Base-by-base conservation (phyloP, 2,113 vertebrate species). In the Melanocharis versteri region DNA sequence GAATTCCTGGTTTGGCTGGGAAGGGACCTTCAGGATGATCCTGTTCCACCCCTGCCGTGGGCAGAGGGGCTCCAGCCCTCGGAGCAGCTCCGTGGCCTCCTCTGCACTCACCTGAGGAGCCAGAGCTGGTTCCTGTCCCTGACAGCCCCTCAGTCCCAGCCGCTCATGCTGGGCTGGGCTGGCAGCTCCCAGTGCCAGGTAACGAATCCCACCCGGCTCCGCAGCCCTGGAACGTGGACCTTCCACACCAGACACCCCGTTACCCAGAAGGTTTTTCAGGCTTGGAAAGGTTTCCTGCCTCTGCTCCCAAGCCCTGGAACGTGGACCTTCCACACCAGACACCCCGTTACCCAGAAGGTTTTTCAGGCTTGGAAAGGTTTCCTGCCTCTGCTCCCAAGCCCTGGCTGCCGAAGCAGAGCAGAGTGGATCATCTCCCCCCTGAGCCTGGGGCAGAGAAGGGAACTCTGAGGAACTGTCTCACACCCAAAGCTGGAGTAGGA, bases 281-380 rank as follows among this genome's bases (percentile, higher is more conserved):
- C 62, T 65, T 19, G 54, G 48, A 60, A 33, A 61, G 37, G 24
- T 18, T 79, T 35, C 15, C 56, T 54, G 56, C 79, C 28, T 28
- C 65, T 51, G 57, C 51, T 82, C 71, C 78, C 65, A 27, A 11
- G 3, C 13, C 37, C 48, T 11, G 56, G 58, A n/a, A n/a, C n/a
- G 3, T 11, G 77, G 70, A 31, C 51, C 77, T 70, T 66, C 82
- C 77, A 17, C 20, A 44, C 21, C n/a, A 13, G n/a, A n/a, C n/a
- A 19, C 26, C n/a, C 13, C 60, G 50, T 57, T 50, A 6, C 27
- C 1, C 1, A 17, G 53, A 56, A 0, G 13, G 56, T 1, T 65
- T 31, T 14, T n/a, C 66, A 48, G 66, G 48, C 33, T 40, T 19
- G 54, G 48, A 60, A 33, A 61, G 37, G 24, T 18, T 79, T 35